Evolutionary conservation across 2,113 vertebrate genomes (phyloP).

Genomic region (Rhinoderma darwinii): DNA sequence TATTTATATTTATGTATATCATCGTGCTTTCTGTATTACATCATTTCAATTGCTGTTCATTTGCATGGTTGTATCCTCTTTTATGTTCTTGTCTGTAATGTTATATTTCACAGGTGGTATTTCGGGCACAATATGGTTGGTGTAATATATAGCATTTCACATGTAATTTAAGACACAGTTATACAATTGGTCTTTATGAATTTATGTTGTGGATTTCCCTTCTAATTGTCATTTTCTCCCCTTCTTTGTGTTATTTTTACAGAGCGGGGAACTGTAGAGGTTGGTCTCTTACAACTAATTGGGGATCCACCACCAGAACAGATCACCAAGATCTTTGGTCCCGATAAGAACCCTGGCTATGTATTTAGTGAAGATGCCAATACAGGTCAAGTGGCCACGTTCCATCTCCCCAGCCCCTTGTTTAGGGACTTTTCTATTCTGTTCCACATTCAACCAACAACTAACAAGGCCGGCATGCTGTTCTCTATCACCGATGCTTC

Average conservation of each 20-base stretch:
- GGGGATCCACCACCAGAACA: slow-evolving; percentile 82
- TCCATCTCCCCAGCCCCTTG: slow-evolving; percentile 83
- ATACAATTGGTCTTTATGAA: neutral
- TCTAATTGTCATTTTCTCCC: neutral
- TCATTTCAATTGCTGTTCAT: neutral
- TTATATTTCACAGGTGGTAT: neutral
- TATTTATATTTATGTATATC: neutral
- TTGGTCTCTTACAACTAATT: slow-evolving; percentile 86
- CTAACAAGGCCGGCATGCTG: slow-evolving; percentile 75
- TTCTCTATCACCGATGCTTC: slow-evolving; percentile 84
- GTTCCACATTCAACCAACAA: slow-evolving; percentile 83
- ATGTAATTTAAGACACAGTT: no score
- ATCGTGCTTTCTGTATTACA: neutral
- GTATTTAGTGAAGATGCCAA: slow-evolving; percentile 79
- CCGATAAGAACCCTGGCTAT: slow-evolving; percentile 76
- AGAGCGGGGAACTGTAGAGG: slow-evolving; percentile 73
- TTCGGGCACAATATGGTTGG: no score
- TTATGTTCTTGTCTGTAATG: neutral
- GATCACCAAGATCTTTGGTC: slow-evolving; percentile 74
- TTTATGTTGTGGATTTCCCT: neutral
- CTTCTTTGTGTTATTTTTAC: slow-evolving; percentile 58
- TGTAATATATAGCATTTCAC: no score
- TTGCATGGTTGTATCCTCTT: neutral
- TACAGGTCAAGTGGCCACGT: slow-evolving; percentile 82
- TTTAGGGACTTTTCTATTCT: slow-evolving; percentile 87